Percentiles rank a stretch among this genome's conserved stretches.
Evolutionary conservation across 2,113 vertebrate species (phyloP).

Genomic region (Spea bombifrons): DNA sequence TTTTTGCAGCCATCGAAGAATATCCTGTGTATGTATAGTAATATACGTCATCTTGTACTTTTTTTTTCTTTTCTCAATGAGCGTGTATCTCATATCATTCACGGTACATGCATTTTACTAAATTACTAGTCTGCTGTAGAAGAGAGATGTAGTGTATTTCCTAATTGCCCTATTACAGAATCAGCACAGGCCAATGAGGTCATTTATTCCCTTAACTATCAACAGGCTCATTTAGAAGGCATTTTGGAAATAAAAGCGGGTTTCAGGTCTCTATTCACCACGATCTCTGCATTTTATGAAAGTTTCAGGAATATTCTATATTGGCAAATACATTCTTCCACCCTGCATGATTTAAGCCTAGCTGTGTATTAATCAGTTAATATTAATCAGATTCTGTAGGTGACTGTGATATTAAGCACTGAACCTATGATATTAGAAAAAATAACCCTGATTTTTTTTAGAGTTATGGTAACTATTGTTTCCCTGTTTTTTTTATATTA

Average conservation of each 20-base stretch:
- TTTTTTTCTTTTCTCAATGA: neutral
- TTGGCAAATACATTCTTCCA: too few relatives aligned
- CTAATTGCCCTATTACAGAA: constrained; percentile 31
- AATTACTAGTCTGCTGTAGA: constrained; percentile 38
- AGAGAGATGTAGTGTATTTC: constrained; percentile 20
- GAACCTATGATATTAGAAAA: too few relatives aligned
- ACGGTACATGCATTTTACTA: constrained; percentile 23
- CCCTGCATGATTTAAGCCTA: too few relatives aligned
- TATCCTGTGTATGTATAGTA: constrained; percentile 4
- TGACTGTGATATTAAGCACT: too few relatives aligned
- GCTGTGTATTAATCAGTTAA: too few relatives aligned
- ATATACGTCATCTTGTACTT: neutral
- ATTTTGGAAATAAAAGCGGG: neutral
- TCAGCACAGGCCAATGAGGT: constrained; percentile 32
- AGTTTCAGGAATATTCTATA: too few relatives aligned
- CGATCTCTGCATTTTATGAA: too few relatives aligned
- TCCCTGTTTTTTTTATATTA: too few relatives aligned
- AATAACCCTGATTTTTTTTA: too few relatives aligned
- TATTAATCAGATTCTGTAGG: too few relatives aligned
- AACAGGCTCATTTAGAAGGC: constrained; percentile 16
- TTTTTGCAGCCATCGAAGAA: too few relatives aligned
- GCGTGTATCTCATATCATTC: constrained; percentile 32
- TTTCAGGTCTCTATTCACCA: neutral
- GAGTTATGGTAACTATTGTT: too few relatives aligned
- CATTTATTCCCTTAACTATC: constrained; percentile 11